These are phyloP conservation scores for Archilochus colubris DNA, from an alignment of 2,113 vertebrate genomes.

Conservation along the genomic window DNA sequence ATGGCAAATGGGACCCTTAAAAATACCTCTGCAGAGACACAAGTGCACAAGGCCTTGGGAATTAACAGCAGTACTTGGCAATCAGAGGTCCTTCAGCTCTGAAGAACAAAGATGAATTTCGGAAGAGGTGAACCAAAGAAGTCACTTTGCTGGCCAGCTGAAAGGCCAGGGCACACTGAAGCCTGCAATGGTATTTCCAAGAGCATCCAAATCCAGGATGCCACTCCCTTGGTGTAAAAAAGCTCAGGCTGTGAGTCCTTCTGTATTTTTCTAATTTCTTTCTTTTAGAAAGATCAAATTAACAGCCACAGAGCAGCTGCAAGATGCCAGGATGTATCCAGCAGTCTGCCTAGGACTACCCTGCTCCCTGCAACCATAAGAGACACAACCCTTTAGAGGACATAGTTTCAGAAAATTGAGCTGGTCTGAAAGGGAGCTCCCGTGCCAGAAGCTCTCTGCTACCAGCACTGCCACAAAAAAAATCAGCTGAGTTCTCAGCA, in stretches of 20 bases:
- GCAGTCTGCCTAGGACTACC: background rate
- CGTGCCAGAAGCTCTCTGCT: background rate
- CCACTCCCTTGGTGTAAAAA: background rate
- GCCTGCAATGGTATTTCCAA: background rate
- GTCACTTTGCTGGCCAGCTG: background rate
- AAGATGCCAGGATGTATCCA: background rate
- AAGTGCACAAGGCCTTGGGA: background rate
- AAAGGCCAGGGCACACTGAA: background rate
- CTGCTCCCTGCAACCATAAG: fast-evolving
- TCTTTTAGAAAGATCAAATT: background rate
- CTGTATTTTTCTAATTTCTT: fast-evolving
- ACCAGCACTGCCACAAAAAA: background rate
- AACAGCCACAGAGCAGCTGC: background rate
- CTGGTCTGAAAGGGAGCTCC: background rate
- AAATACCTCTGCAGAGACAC: background rate
- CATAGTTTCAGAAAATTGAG: background rate
- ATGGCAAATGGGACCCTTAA: background rate
- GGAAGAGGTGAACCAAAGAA: background rate
- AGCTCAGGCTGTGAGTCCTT: fast-evolving
- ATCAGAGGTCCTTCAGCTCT: background rate
- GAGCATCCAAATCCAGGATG: background rate
- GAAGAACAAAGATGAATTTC: background rate
- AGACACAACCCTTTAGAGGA: background rate
- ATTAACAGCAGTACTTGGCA: background rate
- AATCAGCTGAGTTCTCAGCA: background rate